Conservation (phyloP, 2,797 vertebrate genomes). For the Chaetophractus vellerosus region DNA sequence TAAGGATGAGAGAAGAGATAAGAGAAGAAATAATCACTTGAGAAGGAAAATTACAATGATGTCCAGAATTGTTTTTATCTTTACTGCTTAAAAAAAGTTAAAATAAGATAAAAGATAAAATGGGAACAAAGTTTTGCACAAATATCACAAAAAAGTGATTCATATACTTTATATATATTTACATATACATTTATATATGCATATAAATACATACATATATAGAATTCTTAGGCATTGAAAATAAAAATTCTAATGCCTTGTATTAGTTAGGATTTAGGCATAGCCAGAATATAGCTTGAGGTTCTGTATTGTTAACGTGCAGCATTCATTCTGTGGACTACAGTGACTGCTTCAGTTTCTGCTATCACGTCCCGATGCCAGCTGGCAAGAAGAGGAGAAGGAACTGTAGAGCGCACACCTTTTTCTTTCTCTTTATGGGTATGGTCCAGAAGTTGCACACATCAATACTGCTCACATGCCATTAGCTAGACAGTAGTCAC, state of each 20-base stretch:
- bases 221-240: not conserved
- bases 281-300: no score
- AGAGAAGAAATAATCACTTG: not conserved
- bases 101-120: not conserved
- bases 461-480: not conserved
- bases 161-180: not conserved
- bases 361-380: not conserved
- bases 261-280: not conserved
- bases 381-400: not conserved
- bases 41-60: not conserved
- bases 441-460: not conserved
- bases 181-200: not conserved
- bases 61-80: not conserved
- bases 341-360: not conserved
- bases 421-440: constrained; percentile 17
- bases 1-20: not conserved
- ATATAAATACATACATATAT: not conserved
- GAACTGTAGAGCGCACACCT: not conserved
- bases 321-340: not conserved
- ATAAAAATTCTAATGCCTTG: not conserved
- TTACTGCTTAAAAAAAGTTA: not conserved
- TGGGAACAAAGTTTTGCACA: not conserved
- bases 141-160: not conserved
- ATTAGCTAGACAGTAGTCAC: not conserved
- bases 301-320: not conserved